Conservation (phyloP, 2,113 vertebrate genomes). For the Vireo altiloquus region DNA sequence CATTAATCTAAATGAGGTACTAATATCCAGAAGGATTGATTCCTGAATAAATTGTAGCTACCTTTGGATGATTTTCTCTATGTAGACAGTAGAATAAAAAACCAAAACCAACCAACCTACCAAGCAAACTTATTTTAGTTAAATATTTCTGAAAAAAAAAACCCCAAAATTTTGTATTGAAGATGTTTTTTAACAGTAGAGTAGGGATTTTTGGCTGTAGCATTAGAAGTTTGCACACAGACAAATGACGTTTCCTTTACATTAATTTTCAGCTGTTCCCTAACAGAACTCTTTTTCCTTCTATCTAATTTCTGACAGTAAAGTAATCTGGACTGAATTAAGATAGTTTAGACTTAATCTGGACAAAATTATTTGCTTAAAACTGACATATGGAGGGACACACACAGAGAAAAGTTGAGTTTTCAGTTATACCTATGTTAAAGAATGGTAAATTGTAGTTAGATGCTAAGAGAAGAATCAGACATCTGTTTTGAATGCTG, state of each 20-base stretch:
- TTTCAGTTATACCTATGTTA: background rate
- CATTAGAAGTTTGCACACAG: background rate
- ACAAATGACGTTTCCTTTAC: background rate
- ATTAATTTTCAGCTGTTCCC: background rate
- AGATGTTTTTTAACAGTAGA: background rate
- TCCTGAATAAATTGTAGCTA: background rate
- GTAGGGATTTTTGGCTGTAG: background rate
- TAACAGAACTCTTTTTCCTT: background rate
- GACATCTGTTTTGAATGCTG: background rate
- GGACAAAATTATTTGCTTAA: background rate
- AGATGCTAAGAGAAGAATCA: background rate
- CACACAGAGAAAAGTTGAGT: background rate
- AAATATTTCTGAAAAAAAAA: background rate
- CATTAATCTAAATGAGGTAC: background rate
- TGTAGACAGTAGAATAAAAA: background rate
- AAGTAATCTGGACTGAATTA: background rate
- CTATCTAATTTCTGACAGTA: background rate
- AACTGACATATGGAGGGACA: background rate
- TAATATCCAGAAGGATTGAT: background rate
- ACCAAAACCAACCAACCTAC: accelerated
- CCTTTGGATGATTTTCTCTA: background rate
- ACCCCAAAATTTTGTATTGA: background rate
- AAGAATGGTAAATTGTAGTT: background rate
- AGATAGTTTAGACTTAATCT: background rate
- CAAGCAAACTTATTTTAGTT: background rate